Percentiles rank a stretch among this genome's conserved stretches.
These are phyloP conservation scores for Carcharodon carcharias DNA, from an alignment of 2,797 vertebrate species.

Conservation along the genomic window DNA sequence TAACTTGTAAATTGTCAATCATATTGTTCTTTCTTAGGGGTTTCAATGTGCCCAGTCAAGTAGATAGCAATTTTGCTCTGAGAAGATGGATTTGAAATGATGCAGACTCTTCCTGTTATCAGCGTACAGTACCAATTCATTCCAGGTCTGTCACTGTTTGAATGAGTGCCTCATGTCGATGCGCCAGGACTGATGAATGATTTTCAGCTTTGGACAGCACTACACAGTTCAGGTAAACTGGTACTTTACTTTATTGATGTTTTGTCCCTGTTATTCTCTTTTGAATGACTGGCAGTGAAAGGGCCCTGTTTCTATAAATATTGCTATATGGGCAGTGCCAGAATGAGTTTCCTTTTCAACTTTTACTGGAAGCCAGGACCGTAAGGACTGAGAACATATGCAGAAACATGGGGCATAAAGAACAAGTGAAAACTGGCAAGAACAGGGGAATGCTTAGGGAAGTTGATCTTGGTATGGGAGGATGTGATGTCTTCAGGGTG, in stretches of 20 bases:
- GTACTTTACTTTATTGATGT: neutral
- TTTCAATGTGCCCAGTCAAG: neutral
- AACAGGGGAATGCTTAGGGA: neutral
- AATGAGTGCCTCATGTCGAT: neutral
- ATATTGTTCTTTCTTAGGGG: neutral
- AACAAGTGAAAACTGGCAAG: neutral
- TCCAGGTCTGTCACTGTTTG: neutral
- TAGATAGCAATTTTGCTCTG: neutral
- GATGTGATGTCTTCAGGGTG: neutral
- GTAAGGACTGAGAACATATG: neutral
- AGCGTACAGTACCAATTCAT: neutral
- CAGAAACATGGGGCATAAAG: neutral
- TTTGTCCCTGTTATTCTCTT: neutral
- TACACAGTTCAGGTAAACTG: neutral
- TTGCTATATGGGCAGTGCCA: neutral
- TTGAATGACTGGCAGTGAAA: neutral
- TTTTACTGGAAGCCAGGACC: neutral
- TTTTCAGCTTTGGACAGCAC: neutral
- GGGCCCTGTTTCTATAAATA: neutral
- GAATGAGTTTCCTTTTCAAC: neutral
- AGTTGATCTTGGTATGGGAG: neutral
- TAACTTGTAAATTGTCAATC: neutral
- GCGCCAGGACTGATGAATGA: neutral
- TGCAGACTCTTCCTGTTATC: neutral
- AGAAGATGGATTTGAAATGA: constrained; percentile 14